Conservation (phyloP, 1,140 invertebrate genomes). For the Pentalonia nigronervosa region DNA sequence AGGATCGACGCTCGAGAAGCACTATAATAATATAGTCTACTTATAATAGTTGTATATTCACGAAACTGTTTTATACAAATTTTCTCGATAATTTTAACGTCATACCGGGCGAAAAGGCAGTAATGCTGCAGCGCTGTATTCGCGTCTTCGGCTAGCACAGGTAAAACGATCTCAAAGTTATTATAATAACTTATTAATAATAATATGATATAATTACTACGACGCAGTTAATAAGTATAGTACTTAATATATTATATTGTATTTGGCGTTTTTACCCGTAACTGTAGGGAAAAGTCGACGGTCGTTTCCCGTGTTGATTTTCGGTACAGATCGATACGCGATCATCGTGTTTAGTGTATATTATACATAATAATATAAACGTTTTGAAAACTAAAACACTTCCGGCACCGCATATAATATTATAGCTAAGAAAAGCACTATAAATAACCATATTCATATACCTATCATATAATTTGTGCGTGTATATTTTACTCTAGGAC, state of each 20-base stretch:
- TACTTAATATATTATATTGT: neutral
- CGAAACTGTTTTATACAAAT: neutral
- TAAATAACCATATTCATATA: neutral
- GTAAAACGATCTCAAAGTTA: neutral
- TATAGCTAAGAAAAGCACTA: neutral
- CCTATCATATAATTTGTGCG: neutral
- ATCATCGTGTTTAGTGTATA: neutral
- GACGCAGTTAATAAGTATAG: neutral
- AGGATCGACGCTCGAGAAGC: neutral
- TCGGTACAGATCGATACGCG: neutral
- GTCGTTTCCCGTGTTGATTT: neutral
- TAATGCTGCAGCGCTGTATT: neutral
- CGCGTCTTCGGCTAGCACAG: neutral
- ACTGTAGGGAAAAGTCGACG: neutral
- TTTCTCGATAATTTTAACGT: neutral
- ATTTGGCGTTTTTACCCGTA: neutral
- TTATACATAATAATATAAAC: neutral
- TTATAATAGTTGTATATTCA: neutral
- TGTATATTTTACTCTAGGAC: neutral
- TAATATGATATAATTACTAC: too few species aligned
- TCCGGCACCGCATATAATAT: neutral
- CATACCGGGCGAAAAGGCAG: neutral
- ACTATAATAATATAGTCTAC: constrained; percentile 1
- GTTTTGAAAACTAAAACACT: neutral
- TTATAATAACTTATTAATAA: neutral